Conservation (phyloP, 2,113 vertebrate genomes). For the Candoia aspera region DNA sequence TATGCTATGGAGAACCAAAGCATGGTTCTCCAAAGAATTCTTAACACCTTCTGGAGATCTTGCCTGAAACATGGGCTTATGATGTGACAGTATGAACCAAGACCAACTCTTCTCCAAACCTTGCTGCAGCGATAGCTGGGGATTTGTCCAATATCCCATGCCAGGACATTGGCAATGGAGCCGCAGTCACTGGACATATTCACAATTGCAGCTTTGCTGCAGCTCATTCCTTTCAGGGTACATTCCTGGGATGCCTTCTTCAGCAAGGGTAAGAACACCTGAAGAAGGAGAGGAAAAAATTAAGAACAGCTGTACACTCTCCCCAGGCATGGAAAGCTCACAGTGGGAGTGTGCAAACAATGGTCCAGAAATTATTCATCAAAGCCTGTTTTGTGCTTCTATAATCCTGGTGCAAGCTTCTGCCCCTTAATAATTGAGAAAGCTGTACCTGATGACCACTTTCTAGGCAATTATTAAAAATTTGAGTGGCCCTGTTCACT, state of each 20-base stretch:
- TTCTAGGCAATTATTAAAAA: no score
- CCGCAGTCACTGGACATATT: neutral
- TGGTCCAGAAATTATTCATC: neutral
- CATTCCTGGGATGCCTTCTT: neutral
- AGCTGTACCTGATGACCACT: neutral
- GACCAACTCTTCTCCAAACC: neutral
- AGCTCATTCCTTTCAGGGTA: slow-evolving; percentile 13
- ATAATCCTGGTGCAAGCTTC: neutral
- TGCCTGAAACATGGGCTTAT: neutral
- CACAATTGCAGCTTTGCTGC: slow-evolving; percentile 27
- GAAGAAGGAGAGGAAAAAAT: neutral
- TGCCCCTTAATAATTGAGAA: neutral
- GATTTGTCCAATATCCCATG: fast-evolving
- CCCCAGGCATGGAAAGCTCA: neutral
- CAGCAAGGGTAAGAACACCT: slow-evolving; percentile 21
- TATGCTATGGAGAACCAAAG: no score
- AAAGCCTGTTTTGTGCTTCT: neutral
- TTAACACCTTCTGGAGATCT: no score
- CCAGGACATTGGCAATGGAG: neutral
- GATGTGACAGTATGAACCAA: neutral
- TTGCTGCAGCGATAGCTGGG: slow-evolving; percentile 17
- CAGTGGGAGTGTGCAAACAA: neutral
- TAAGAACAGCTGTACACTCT: neutral
- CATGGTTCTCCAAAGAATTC: neutral
- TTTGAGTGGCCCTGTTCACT: no score